These are phyloP conservation scores for Parazoanthus swiftii DNA, from an alignment of 92 coral and sea anemone genomes.

Conservation along the genomic window DNA sequence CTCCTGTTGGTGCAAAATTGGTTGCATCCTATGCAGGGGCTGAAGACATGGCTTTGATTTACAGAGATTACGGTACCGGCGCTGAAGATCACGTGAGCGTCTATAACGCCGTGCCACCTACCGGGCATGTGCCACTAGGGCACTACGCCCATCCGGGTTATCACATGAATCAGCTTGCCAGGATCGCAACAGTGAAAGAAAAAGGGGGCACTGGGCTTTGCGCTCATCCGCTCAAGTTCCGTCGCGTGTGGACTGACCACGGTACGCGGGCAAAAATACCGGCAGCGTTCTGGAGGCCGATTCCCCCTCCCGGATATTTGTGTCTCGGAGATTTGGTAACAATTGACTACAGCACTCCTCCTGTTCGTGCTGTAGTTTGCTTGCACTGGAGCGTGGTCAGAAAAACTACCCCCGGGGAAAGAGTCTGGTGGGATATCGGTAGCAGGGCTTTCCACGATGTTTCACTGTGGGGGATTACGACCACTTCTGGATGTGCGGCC, in stretches of 20 bases:
- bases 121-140: constrained; percentile 60
- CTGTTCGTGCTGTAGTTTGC: constrained; percentile 31
- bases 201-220: too few species aligned
- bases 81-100: constrained; percentile 59
- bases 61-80: constrained; percentile 42
- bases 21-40: too few species aligned
- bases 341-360: constrained; percentile 19
- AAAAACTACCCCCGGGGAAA: constrained; percentile 43
- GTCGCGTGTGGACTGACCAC: neutral
- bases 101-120: constrained; percentile 68
- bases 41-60: constrained; percentile 48
- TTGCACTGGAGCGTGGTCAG: constrained; percentile 71
- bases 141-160: constrained; percentile 60
- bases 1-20: too few species aligned
- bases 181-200: too few species aligned
- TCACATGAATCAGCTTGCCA: neutral
- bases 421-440: constrained; percentile 69
- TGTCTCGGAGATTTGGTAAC: constrained; percentile 73
- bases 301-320: constrained; percentile 73
- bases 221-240: too few species aligned
- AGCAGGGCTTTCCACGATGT: neutral
- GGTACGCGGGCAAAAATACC: constrained; percentile 8
- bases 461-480: neutral
- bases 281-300: constrained; percentile 67
- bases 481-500: too few species aligned